Conservation (phyloP, 2,888 invertebrate genomes). For the Polyploca ridens region DNA sequence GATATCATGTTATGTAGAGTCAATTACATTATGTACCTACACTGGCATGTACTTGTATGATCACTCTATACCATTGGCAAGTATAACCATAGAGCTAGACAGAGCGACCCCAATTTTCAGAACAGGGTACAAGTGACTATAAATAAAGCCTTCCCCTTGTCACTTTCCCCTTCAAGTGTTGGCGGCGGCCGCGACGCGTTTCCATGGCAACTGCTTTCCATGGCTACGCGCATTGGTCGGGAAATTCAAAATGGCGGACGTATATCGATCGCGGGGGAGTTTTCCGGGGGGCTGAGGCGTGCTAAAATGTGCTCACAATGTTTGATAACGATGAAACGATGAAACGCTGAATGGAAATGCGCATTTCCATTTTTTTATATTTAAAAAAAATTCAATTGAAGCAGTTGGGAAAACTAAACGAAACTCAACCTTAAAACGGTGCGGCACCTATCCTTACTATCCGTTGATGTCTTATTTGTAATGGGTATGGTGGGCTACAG, state of each 20-base stretch:
- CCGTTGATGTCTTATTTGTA: too few relatives aligned
- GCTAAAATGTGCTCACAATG: constrained; percentile 59
- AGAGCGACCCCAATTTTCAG: constrained; percentile 28
- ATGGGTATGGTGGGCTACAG: too few relatives aligned
- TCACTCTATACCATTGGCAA: background rate
- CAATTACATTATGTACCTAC: background rate
- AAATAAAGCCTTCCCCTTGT: constrained; percentile 63
- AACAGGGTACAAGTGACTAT: constrained; percentile 31
- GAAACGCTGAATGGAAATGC: constrained; percentile 6
- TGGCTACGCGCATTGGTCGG: constrained; percentile 81
- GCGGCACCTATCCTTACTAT: too few relatives aligned
- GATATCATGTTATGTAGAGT: too few relatives aligned
- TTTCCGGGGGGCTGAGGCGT: constrained; percentile 45
- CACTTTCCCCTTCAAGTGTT: constrained; percentile 73
- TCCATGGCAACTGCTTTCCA: constrained; percentile 75
- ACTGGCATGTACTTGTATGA: background rate
- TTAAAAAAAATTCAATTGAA: background rate
- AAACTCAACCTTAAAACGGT: too few relatives aligned
- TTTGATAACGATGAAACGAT: constrained; percentile 30
- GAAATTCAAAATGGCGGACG: constrained; percentile 81
- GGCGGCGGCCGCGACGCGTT: constrained; percentile 57
- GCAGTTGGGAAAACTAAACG: background rate
- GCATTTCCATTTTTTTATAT: background rate
- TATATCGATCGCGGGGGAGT: constrained; percentile 71
- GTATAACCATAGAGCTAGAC: background rate